Evolutionary conservation across 2,888 invertebrate species (phyloP).

Genomic region (Drosophila paramelanica): DNA sequence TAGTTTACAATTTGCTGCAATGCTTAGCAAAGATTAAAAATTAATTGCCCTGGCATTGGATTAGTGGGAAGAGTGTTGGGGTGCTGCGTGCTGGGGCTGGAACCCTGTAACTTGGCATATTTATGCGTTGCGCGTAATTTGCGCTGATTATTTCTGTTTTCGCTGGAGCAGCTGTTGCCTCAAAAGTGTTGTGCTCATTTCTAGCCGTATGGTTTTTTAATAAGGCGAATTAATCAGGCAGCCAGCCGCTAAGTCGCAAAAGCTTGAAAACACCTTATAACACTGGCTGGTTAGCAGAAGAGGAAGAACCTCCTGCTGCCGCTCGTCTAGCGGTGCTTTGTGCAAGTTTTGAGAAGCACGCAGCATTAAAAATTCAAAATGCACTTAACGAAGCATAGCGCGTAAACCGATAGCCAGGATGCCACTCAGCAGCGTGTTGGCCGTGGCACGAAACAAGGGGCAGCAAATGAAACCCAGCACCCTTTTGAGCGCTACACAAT

Average conservation of each 20-base stretch:
- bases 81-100: not conserved
- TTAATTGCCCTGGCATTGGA: constrained; percentile 56
- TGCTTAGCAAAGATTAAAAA: constrained; percentile 74
- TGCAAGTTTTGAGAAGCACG: constrained; percentile 49
- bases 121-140: constrained; percentile 65
- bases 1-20: constrained; percentile 66
- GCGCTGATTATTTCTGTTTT: constrained; percentile 70
- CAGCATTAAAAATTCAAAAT: constrained; percentile 76
- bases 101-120: constrained; percentile 39
- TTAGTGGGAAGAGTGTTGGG: not conserved
- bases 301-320: not conserved
- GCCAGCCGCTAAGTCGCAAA: constrained; percentile 16
- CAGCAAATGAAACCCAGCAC: constrained; percentile 42
- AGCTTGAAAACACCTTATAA: constrained; percentile 34
- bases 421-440: constrained; percentile 35
- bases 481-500: constrained; percentile 31
- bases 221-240: constrained; percentile 71
- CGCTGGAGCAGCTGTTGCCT: constrained; percentile 46
- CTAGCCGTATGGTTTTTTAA: constrained; percentile 70
- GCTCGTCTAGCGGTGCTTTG: constrained; percentile 44
- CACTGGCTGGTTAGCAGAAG: not conserved
- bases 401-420: constrained; percentile 75
- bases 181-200: constrained; percentile 53
- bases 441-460: constrained; percentile 10
- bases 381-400: constrained; percentile 78